Percentiles rank a stretch among this genome's conserved stretches.
Evolutionary conservation across 2,113 vertebrate genomes (phyloP).

Genomic region (Anhinga rufa): DNA sequence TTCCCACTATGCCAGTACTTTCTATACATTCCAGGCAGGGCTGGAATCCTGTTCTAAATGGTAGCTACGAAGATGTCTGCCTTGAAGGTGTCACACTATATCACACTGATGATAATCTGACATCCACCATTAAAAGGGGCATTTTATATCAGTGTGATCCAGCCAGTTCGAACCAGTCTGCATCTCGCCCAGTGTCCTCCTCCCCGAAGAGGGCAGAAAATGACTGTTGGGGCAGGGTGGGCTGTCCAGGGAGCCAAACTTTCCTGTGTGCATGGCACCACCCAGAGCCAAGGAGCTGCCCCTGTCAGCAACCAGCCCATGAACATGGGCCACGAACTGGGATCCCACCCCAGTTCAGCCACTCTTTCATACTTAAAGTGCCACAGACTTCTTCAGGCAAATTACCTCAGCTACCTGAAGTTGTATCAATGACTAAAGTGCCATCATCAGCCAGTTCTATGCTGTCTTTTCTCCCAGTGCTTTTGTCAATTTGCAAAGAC

Average conservation of each 20-base stretch:
- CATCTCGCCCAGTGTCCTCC: background rate
- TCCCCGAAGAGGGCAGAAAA: background rate
- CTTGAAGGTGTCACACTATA: background rate
- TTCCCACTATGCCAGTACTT: background rate
- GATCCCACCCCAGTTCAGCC: background rate
- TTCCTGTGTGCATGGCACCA: background rate
- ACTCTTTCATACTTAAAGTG: background rate
- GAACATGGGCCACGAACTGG: fast-evolving
- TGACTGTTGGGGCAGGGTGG: background rate
- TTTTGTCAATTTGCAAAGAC: background rate
- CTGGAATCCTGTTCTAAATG: background rate
- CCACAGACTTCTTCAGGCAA: background rate
- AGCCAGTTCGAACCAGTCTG: background rate
- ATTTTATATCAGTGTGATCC: background rate
- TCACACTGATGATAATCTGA: background rate
- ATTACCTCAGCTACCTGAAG: background rate
- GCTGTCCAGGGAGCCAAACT: background rate
- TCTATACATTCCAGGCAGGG: background rate
- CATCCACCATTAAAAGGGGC: background rate
- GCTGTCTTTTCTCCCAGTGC: background rate
- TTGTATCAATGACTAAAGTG: background rate
- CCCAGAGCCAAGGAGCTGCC: background rate
- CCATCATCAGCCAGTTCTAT: background rate
- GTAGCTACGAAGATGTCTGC: background rate
- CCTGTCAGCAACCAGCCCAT: background rate